Base-by-base conservation (phyloP, 1,140 invertebrate genomes). In the Eriosoma lanigerum region DNA sequence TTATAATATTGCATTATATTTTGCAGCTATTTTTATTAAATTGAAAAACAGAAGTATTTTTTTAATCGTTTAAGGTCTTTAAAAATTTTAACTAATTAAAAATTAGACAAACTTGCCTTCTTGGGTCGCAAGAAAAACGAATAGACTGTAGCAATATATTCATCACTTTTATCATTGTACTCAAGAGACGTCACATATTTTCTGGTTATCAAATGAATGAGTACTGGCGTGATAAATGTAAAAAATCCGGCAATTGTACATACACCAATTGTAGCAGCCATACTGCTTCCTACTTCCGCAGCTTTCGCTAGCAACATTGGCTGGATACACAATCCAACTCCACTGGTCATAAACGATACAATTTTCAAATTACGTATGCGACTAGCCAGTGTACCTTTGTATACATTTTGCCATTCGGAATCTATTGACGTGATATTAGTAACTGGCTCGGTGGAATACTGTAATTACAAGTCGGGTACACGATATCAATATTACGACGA, bases 161-260 rank as follows among this genome's bases (percentile, higher is more conserved):
- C 89, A 44, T 91, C 88, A 46, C 86, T 89, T 29, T 85, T 82
- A 17, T 87, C 84, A 85, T 94, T 88, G 83, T 94, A 96, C 81
- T 91, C 87, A 3, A 97, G 86, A 81, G 90, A 86, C 0, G 90
- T 92, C 0, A 96, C 91, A 88, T 97, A 98, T 86, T 93, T 94
- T 84, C 92, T 96, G 4, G 93, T 92, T 19, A 97, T 86, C 8
- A 90, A 87, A 87, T 97, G 93, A 81, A 97, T 86, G 32, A 97
- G 84, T 24, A 95, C 60, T 1, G 96, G 96, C 8, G 94, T 96
- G 0, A 91, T 86, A 83, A 96, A 91, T 6, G 94, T 92, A 84
- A 96, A 93, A 82, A 95, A 89, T 29, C 91, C 92, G 1, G 94
- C 87, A 58, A 92, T 86, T 1, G 89, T 88, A 82, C 90, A 91